phyloP scores from a whole-genome alignment of 1,140 invertebrate species.

The Ips typographus region DNA sequence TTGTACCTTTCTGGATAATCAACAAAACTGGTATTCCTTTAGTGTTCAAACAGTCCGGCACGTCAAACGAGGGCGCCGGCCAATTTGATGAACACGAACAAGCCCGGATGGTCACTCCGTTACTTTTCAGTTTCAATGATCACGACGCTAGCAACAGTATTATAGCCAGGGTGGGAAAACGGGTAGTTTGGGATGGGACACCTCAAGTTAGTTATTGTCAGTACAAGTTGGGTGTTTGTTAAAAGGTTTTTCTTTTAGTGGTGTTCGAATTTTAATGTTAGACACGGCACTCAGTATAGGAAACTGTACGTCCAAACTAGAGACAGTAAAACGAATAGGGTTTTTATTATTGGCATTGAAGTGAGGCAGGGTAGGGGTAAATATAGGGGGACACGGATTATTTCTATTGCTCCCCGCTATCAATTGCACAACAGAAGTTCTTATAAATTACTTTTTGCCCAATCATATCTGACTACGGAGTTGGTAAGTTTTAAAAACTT shows the following conservation, averaged over 20 bases:
- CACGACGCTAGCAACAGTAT: slow-evolving; percentile 71
- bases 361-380: slow-evolving; percentile 83
- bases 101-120: slow-evolving; percentile 87
- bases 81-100: slow-evolving; percentile 95
- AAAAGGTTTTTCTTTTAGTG: slow-evolving; percentile 39
- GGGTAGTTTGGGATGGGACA: slow-evolving; percentile 63
- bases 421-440: slow-evolving; percentile 90
- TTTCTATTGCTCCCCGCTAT: slow-evolving; percentile 90
- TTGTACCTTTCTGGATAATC: slow-evolving; percentile 91
- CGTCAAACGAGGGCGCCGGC: slow-evolving; percentile 77
- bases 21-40: slow-evolving; percentile 93
- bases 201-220: slow-evolving; percentile 54
- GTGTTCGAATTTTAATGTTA: slow-evolving; percentile 58
- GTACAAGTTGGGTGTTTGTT: background rate
- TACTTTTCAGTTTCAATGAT: slow-evolving; percentile 92
- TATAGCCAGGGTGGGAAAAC: slow-evolving; percentile 71
- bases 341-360: slow-evolving; percentile 83
- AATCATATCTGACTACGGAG: slow-evolving; percentile 62
- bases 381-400: slow-evolving; percentile 87
- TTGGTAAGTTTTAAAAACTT: slow-evolving; percentile 50
- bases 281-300: slow-evolving; percentile 65
- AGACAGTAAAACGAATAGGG: slow-evolving; percentile 65
- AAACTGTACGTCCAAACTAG: slow-evolving; percentile 65
- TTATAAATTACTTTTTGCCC: slow-evolving; percentile 81
- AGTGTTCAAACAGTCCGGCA: slow-evolving; percentile 91